Evolutionary conservation across 2,797 vertebrate species (phyloP).

Genomic region (Halcyon chelicuti): DNA sequence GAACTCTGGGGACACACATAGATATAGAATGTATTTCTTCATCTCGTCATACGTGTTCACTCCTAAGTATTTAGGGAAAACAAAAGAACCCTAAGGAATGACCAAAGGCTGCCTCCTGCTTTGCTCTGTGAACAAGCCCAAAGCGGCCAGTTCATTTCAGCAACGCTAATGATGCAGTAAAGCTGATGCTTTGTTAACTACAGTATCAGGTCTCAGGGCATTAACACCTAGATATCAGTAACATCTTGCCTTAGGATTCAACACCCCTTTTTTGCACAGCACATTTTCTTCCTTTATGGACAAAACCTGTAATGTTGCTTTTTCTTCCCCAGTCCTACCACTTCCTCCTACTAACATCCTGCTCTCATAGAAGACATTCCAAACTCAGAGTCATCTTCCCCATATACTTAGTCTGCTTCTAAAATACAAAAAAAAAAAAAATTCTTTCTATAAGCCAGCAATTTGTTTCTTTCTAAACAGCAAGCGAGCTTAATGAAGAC

Average conservation of each 20-base stretch:
- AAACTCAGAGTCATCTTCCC: background rate
- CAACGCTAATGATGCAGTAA: background rate
- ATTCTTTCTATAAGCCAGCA: background rate
- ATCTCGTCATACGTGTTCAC: background rate
- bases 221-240: background rate
- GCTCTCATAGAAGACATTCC: background rate
- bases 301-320: background rate
- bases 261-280: background rate
- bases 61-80: background rate
- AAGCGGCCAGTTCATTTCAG: background rate
- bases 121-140: background rate
- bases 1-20: background rate
- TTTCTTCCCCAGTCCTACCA: background rate
- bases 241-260: background rate
- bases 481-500: background rate
- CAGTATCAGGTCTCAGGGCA: background rate
- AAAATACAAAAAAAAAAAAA: background rate
- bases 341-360: background rate
- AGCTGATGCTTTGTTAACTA: background rate
- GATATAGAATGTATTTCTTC: background rate
- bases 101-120: background rate
- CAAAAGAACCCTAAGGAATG: background rate
- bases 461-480: background rate
- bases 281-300: accelerated
- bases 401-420: background rate